phyloP scores from a whole-genome alignment of 2,797 vertebrate species.

The Fistularia tabacaria region DNA sequence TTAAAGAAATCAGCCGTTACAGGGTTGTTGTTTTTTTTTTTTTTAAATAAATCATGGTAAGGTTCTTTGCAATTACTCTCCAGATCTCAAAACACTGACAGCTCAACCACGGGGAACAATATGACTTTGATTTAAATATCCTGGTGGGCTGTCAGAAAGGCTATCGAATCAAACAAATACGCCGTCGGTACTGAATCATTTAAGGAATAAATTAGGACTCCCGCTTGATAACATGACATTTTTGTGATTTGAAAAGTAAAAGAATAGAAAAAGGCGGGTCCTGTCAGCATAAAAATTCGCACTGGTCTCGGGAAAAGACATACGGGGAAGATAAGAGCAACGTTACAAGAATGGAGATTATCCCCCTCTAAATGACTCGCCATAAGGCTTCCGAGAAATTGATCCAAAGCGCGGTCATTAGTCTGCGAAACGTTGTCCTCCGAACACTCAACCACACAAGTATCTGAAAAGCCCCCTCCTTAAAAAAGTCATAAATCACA shows the following conservation, averaged over 20 bases:
- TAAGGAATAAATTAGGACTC: too few relatives aligned
- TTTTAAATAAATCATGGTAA: conserved; percentile 49
- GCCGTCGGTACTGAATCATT: too few relatives aligned
- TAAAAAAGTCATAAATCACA: conserved; percentile 69
- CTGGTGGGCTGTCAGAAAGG: conserved; percentile 18
- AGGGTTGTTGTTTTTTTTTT: conserved; percentile 3
- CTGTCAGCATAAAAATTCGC: conserved; percentile 6
- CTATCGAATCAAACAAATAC: conserved; percentile 11
- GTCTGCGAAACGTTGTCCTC: conserved; percentile 61
- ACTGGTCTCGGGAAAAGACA: conserved; percentile 26
- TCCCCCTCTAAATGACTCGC: conserved; percentile 55
- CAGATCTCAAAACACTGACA: conserved; percentile 29
- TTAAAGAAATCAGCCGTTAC: conserved; percentile 33
- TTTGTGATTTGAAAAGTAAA: neutral
- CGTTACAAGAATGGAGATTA: conserved; percentile 56
- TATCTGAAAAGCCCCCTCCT: conserved; percentile 47
- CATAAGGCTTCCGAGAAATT: conserved; percentile 65
- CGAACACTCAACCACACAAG: conserved; percentile 50
- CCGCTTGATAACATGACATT: too few relatives aligned
- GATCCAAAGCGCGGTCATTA: conserved; percentile 68
- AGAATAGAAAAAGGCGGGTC: neutral
- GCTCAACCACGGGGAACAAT: conserved; percentile 40
- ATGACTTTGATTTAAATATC: conserved; percentile 43
- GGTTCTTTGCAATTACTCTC: conserved; percentile 32
- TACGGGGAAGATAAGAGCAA: conserved; percentile 58